Conservation (phyloP, 2,113 vertebrate species). For the Prunella himalayana region DNA sequence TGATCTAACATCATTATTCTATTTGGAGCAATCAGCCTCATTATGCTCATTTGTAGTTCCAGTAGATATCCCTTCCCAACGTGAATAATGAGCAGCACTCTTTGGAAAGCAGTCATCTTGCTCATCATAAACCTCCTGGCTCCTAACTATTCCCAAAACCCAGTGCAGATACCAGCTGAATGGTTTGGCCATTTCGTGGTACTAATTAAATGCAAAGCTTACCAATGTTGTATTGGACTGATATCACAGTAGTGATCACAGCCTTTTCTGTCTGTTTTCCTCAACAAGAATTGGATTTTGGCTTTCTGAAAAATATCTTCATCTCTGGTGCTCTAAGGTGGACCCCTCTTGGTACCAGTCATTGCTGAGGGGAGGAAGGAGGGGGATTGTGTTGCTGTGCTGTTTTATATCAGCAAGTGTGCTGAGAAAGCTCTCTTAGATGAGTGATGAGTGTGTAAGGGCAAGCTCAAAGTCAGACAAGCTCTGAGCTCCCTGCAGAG, state of each 20-base stretch:
- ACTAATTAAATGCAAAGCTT: background rate
- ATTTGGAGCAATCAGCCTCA: background rate
- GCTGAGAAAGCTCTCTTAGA: background rate
- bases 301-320: background rate
- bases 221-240: background rate
- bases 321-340: background rate
- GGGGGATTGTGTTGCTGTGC: background rate
- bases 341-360: background rate
- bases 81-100: background rate
- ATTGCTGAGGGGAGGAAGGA: background rate
- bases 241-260: background rate
- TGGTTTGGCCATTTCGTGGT: background rate
- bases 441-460: background rate
- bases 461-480: background rate
- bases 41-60: constrained; percentile 21
- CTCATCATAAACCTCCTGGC: background rate
- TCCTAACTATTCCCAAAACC: background rate
- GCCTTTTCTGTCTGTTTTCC: background rate
- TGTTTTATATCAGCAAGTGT: background rate
- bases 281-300: background rate
- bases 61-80: background rate
- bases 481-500: background rate
- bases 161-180: background rate
- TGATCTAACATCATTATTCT: background rate
- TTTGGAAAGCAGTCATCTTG: background rate